A percentile compares a stretch with the other conserved stretches of the same genome.
Evolutionary conservation across 2,113 vertebrate species (phyloP).

Genomic region (Pseudorasbora parva): DNA sequence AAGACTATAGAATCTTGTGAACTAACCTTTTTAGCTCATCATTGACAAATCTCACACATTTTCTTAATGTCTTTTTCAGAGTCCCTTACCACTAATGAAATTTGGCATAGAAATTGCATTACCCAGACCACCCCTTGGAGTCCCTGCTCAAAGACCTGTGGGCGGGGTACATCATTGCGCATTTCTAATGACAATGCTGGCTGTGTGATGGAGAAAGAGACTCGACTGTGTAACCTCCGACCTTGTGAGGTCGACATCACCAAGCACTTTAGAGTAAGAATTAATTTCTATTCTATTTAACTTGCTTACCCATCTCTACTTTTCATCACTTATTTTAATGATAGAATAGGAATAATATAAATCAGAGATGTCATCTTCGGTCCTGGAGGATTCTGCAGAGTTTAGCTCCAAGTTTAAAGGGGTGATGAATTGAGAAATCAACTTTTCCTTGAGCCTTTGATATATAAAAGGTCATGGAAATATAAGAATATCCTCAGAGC

Average conservation of each 20-base stretch:
- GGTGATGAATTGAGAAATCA: no score
- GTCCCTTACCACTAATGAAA: conserved; percentile 52
- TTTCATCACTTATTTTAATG: not conserved
- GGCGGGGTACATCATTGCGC: conserved; percentile 87
- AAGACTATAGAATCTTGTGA: not conserved
- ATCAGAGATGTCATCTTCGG: no score
- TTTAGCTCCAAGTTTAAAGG: no score
- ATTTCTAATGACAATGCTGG: conserved; percentile 86
- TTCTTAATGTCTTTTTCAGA: conserved; percentile 41
- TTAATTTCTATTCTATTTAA: not conserved
- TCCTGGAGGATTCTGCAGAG: no score
- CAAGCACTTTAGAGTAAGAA: conserved; percentile 87
- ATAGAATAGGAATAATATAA: not conserved
- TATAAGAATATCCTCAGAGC: no score
- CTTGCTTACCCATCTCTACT: not conserved
- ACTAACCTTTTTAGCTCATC: not conserved
- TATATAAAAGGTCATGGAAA: no score
- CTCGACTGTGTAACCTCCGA: conserved; percentile 90
- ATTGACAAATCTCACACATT: not conserved
- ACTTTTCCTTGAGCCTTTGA: no score
- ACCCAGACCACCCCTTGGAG: conserved; percentile 92
- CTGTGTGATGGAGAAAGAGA: conserved; percentile 87
- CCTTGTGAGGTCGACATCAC: conserved; percentile 88
- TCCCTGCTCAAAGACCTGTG: conserved; percentile 91
- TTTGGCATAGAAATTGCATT: conserved; percentile 90